These are phyloP conservation scores for Ptychoptera albimana DNA, from an alignment of 2,888 invertebrate genomes.

Conservation along the genomic window DNA sequence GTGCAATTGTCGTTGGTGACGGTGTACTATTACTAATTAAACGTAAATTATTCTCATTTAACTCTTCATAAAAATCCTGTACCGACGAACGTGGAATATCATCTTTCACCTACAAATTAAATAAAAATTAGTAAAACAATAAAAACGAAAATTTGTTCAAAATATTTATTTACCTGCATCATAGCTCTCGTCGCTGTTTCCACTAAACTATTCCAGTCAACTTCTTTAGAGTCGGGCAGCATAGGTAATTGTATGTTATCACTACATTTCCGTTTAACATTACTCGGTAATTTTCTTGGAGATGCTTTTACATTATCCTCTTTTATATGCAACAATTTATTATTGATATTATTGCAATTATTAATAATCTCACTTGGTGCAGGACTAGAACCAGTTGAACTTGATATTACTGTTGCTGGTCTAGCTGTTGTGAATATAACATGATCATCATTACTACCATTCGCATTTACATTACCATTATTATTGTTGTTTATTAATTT, in stretches of 20 bases:
- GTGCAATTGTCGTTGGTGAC: no score
- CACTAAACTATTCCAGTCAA: slow-evolving; percentile 68
- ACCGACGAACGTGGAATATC: no score
- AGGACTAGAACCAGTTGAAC: slow-evolving; percentile 31
- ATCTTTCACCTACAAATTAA: no score
- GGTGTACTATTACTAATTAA: no score
- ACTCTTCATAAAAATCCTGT: no score
- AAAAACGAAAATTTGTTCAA: neutral
- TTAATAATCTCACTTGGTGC: slow-evolving; percentile 36
- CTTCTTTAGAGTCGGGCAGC: slow-evolving; percentile 48
- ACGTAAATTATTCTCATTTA: no score
- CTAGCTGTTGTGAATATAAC: slow-evolving; percentile 47
- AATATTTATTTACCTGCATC: slow-evolving; percentile 32
- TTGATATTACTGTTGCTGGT: slow-evolving; percentile 48
- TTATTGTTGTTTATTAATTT: slow-evolving; percentile 1
- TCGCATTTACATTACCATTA: slow-evolving; percentile 2
- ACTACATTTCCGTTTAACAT: slow-evolving; percentile 11
- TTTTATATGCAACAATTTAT: slow-evolving; percentile 11
- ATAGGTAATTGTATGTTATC: slow-evolving; percentile 30
- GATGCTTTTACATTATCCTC: slow-evolving; percentile 32
- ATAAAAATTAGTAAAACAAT: no score
- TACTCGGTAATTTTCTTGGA: slow-evolving; percentile 4
- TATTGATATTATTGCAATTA: slow-evolving; percentile 15
- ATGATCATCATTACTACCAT: slow-evolving; percentile 27
- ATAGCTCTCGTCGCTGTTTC: slow-evolving; percentile 64